Evolutionary conservation across 1,140 invertebrate species (phyloP), one percentile per base, ranked within the genome.

Genomic region (Heliothis subflexa): DNA sequence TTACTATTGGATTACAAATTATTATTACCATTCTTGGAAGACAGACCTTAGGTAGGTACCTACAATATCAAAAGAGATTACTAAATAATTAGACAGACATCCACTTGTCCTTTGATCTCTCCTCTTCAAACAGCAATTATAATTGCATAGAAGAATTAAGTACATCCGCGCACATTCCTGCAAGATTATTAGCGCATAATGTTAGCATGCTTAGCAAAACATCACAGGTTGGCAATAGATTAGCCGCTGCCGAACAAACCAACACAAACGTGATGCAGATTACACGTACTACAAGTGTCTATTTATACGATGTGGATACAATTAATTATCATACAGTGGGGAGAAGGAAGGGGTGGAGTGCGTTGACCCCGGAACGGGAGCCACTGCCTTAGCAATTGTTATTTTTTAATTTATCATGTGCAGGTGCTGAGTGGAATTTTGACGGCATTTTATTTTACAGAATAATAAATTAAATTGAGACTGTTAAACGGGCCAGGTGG

Each of bases 321-420:
- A 81, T 81, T 61, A 78, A 78, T 78, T 81, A 78, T 64, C 54
- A 81, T 81, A 81, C 52, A 78, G 59, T 78, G 76, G 80, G 76
- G 66, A 64, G 64, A 70, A 81, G 55, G 76, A 76, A 76, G 77
- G 76, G 80, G 80, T 78, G 80, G 61, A 55, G 80, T 62, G 28
- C 80, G 54, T 71, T 72, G 80, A 81, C 80, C 80, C 80, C 62
- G 77, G 71, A 75, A 71, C 64, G 55, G 54, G 76, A 61, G 57
- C 72, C 70, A 64, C 33, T 62, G 78, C 79, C 72, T 54, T 71
- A 55, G 16, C 79, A 68, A 81, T 81, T 78, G 74, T 80, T 81
- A 57, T 66, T 81, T 75, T 73, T 74, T 52, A 64, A 75, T 75
- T 78, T 78, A 81, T 78, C 77, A 75, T 78, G 47, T 45, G 80